Base-by-base conservation (phyloP, 1,140 invertebrate genomes). In the Drosophila subobscura region DNA sequence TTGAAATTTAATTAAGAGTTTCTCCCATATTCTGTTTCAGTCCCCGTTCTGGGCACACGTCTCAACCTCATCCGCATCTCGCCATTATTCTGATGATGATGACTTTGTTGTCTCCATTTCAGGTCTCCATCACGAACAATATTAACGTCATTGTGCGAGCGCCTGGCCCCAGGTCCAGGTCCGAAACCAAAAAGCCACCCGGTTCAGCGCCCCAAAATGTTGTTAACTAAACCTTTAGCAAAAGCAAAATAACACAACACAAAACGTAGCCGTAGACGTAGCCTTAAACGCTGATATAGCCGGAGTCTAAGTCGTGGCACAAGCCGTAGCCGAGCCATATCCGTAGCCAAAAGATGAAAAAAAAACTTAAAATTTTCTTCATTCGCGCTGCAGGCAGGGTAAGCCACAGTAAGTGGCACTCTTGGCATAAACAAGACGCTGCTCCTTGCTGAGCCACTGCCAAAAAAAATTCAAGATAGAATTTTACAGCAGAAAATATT, bases 1-100 rank as follows among this genome's bases (percentile, higher is more conserved):
- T 89, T 37, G 8, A 83, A 88, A 89, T 88, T 88, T 88, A 88
- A 88, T 88, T 88, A 89, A 83, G 79, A 77, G 67, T 58, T 61
- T 59, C 50, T 75, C 50, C 68, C 73, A 88, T 81, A 81, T 86
- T 86, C 81, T 72, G 85, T 78, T 59, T 78, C 75, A 64, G 64
- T 61, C 65, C 50, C 55, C 29, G 27, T 29, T 64, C 68, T 49
- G 52, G 45, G 67, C 68, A 73, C 56, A 80, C 65, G 61, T 60
- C 61, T 56, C 57, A 44, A 37, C 20, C 33, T 46, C 53, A 67
- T 37, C 52, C 14, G 5, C 40, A 55, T 7, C 41, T 51, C 27
- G 58, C 42, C 42, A 56, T 56, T 57, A 68, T 50, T 47, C 37
- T 63, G 50, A 29, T 64, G 47, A 66, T 63, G 60, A 66, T 61